phyloP scores from a whole-genome alignment of 1,140 invertebrate genomes.

The Chlorops oryzae region DNA sequence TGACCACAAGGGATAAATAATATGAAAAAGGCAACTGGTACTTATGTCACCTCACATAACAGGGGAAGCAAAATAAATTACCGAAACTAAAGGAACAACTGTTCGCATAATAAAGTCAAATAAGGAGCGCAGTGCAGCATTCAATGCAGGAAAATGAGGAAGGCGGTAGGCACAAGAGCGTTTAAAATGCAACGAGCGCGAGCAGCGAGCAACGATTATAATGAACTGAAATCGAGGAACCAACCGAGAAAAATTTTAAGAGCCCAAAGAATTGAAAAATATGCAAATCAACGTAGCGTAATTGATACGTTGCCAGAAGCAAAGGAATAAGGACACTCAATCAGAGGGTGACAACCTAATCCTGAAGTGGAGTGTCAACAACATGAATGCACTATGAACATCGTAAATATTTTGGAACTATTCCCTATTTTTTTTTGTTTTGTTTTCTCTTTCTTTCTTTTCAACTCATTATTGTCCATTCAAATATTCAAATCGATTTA shows the following conservation, averaged over 20 bases:
- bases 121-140: not conserved
- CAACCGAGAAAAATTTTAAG: not conserved
- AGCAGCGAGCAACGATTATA: not conserved
- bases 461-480: too few relatives aligned
- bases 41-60: too few relatives aligned
- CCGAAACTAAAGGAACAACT: constrained; percentile 47
- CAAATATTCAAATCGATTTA: too few relatives aligned
- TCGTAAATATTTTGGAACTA: too few relatives aligned
- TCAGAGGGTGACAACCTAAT: constrained; percentile 9
- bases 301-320: constrained; percentile 9
- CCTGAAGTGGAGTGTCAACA: constrained; percentile 1
- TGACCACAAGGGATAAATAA: too few relatives aligned
- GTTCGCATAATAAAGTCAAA: constrained; percentile 43
- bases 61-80: constrained; percentile 47
- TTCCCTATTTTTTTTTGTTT: too few relatives aligned
- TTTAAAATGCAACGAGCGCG: too few relatives aligned
- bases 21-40: too few relatives aligned
- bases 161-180: not conserved
- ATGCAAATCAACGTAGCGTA: constrained; percentile 10
- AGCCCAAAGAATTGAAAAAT: not conserved
- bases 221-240: not conserved
- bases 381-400: too few relatives aligned
- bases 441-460: too few relatives aligned
- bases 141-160: not conserved
- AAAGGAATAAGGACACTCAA: too few relatives aligned